Evolutionary conservation across 2,888 invertebrate species (phyloP), one percentile per base, ranked within the genome.

Genomic region (Lasioglossum zephyrum): DNA sequence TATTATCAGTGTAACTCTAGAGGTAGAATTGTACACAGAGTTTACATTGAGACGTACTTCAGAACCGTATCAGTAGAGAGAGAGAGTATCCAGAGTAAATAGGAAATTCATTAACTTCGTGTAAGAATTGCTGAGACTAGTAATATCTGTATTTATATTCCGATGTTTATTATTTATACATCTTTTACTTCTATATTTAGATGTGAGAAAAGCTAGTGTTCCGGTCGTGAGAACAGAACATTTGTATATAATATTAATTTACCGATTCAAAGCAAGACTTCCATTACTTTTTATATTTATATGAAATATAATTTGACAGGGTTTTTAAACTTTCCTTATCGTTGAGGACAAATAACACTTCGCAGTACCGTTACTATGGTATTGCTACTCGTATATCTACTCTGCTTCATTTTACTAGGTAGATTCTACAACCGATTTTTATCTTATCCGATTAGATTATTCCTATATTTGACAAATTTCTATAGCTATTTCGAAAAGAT

Each of bases 391-490:
- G 11, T n/a, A 22, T 11, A n/a, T 57, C n/a, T 57, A 57, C 8
- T 63, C 18, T 18, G 16, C 31, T 63, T 18, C 18, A 8, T 63
- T 66, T 63, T 69, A 39, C 1, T 39, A 39, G 11, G 39, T 36
- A 13, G n/a, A 41, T 41, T 26, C 70, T 41, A 70, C n/a, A 41
- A 70, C n/a, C n/a, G 41, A 41, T 39, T 70, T 70, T 41, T 70
- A 70, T 41, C 70, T 41, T 70, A 70, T 70, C n/a, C 70, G 70
- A 70, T 70, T 70, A 70, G 70, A 70, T 70, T 70, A 69, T 69
- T 36, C 22, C 36, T 22, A 9, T 70, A 70, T 63, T 63, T 63
- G 63, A 63, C 31, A 16, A 13, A 16, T 66, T 69, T 69, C 39
- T 69, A 13, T 41, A 70, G 41, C 39, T 22, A 70, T 70, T 41